Percentiles rank a stretch among this genome's conserved stretches.
These are phyloP conservation scores for Scotopteryx bipunctaria DNA, from an alignment of 2,888 invertebrate species.

Conservation along the genomic window DNA sequence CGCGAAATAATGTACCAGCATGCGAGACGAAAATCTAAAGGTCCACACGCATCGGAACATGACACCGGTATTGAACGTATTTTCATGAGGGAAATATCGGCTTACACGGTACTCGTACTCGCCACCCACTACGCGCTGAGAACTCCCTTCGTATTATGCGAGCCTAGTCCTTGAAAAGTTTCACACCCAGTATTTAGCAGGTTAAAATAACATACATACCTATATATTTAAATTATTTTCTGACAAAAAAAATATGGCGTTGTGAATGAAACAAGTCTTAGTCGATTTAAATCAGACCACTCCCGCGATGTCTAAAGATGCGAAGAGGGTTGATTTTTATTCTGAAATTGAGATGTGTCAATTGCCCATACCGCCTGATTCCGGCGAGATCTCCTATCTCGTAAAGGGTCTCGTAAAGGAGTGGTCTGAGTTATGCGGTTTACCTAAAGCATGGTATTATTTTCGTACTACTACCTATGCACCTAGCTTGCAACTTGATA, in stretches of 20 bases:
- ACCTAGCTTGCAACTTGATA: conserved; percentile 30
- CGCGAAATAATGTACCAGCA: conserved; percentile 82
- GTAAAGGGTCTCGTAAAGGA: too few species aligned
- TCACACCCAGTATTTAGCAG: conserved; percentile 3
- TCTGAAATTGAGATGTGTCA: too few species aligned
- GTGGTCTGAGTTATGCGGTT: too few species aligned
- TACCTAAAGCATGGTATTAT: background rate
- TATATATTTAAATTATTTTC: too few species aligned
- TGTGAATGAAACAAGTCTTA: background rate
- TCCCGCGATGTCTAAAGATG: too few species aligned
- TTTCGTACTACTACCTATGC: conserved; percentile 7
- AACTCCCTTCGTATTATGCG: conserved; percentile 48
- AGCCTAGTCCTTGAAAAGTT: conserved; percentile 46
- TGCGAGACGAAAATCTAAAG: conserved; percentile 80
- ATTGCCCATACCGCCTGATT: too few species aligned
- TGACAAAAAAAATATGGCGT: background rate
- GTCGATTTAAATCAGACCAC: too few species aligned
- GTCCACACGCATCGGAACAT: conserved; percentile 70
- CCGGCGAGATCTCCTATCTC: too few species aligned
- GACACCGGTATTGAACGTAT: conserved; percentile 78
- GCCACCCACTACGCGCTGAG: conserved; percentile 73
- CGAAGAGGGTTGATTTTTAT: too few species aligned
- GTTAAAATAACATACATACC: background rate
- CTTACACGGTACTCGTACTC: conserved; percentile 62
- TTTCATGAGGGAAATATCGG: conserved; percentile 80